Evolutionary conservation across 2,888 invertebrate genomes (phyloP).

Genomic region (Latrodectus elegans): DNA sequence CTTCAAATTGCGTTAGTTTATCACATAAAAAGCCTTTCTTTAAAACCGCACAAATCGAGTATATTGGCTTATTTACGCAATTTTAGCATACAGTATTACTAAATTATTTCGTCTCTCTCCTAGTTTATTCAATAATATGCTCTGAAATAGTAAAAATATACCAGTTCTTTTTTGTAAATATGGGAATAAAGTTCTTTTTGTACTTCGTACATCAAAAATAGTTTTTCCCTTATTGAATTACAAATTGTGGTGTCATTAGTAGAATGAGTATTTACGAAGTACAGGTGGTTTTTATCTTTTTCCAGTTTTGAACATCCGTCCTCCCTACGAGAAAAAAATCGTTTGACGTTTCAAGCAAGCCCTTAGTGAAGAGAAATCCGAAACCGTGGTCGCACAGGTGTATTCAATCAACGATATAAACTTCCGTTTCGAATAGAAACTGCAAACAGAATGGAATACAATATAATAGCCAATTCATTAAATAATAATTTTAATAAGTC

Average conservation of each 20-base stretch:
- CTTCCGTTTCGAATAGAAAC: conserved; percentile 39
- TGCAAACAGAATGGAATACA: conserved; percentile 13
- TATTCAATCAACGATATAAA: conserved; percentile 32
- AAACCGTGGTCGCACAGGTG: conserved; percentile 38
- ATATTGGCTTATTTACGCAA: too few relatives aligned
- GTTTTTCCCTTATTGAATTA: background rate
- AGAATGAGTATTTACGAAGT: conserved; percentile 1
- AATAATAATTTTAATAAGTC: too few relatives aligned
- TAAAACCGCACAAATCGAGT: too few relatives aligned
- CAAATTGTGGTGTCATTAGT: background rate
- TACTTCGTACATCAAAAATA: too few relatives aligned
- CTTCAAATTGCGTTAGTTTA: too few relatives aligned
- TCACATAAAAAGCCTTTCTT: too few relatives aligned
- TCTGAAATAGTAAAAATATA: too few relatives aligned
- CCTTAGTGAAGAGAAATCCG: conserved; percentile 29
- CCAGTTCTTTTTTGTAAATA: too few relatives aligned
- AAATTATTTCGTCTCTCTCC: too few relatives aligned
- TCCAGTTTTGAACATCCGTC: background rate
- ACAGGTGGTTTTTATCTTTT: conserved; percentile 39
- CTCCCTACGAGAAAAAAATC: background rate
- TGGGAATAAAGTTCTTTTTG: too few relatives aligned
- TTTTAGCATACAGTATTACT: too few relatives aligned
- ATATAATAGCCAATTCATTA: conserved; percentile 8
- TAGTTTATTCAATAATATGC: too few relatives aligned
- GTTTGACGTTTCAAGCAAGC: background rate